A percentile compares a stretch with the other conserved stretches of the same genome.
Evolutionary conservation across 2,888 invertebrate genomes (phyloP).

Genomic region (Eilema depressum): DNA sequence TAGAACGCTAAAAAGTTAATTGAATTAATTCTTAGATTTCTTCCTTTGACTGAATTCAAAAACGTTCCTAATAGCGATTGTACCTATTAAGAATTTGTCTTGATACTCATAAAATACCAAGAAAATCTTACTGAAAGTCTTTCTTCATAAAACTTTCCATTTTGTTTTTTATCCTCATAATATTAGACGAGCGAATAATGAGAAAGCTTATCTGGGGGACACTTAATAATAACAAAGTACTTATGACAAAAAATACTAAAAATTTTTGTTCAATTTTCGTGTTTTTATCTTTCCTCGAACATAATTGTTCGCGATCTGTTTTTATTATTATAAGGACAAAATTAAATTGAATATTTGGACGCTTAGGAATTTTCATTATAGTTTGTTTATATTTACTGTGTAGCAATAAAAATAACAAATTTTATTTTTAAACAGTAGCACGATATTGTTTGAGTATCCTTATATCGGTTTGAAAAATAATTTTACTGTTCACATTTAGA

Average conservation of each 20-base stretch:
- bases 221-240: constrained; percentile 37
- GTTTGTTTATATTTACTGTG: background rate
- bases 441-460: background rate
- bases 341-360: background rate
- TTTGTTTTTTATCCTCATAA: constrained; percentile 27
- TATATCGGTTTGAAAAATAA: background rate
- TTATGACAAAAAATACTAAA: constrained; percentile 23
- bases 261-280: constrained; percentile 3
- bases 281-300: background rate
- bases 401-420: background rate
- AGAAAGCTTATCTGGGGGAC: constrained; percentile 36
- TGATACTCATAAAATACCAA: constrained; percentile 4
- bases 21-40: too few relatives aligned
- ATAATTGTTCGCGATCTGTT: constrained; percentile 8
- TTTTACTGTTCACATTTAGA: background rate
- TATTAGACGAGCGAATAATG: constrained; percentile 34
- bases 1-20: too few relatives aligned
- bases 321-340: background rate
- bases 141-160: constrained; percentile 15
- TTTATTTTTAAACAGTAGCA: background rate
- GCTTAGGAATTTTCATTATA: background rate
- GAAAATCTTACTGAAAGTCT: constrained; percentile 5
- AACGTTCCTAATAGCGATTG: background rate
- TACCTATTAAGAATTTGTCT: constrained; percentile 2
- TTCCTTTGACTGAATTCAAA: background rate